Evolutionary conservation across 2,113 vertebrate species (phyloP).

Genomic region (Eublepharis macularius): DNA sequence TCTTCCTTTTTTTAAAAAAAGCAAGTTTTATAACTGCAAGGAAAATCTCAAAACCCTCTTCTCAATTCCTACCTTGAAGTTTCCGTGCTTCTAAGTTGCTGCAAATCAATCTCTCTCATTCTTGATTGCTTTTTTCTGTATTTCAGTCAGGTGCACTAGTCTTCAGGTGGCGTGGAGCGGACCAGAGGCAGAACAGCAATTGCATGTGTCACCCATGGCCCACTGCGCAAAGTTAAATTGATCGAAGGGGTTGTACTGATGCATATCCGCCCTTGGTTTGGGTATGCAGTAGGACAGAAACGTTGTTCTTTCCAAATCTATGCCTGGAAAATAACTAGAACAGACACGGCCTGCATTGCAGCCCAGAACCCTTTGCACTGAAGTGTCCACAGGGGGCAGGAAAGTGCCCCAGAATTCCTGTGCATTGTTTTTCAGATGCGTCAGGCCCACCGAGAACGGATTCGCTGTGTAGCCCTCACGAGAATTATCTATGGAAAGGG

Average conservation of each 20-base stretch:
- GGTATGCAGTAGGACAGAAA: neutral
- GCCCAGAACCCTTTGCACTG: neutral
- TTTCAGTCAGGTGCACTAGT: neutral
- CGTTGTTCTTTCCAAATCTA: neutral
- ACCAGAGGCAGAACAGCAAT: neutral
- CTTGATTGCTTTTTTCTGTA: too few species aligned
- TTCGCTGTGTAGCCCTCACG: constrained; percentile 59
- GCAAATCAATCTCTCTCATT: too few species aligned
- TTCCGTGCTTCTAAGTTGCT: too few species aligned
- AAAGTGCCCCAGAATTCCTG: neutral
- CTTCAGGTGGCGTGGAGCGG: neutral
- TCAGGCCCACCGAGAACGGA: constrained; percentile 58
- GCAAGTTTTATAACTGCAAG: too few species aligned
- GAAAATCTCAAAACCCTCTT: too few species aligned
- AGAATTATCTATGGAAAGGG: constrained; percentile 61
- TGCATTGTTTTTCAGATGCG: constrained; percentile 37
- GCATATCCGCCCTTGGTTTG: neutral
- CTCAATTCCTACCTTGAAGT: too few species aligned
- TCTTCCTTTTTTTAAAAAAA: too few species aligned
- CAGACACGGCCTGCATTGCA: neutral
- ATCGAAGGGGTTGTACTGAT: neutral
- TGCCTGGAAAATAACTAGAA: neutral
- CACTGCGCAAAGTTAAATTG: neutral
- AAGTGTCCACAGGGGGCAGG: neutral
- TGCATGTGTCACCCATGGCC: neutral